A percentile compares a stretch with the other conserved stretches of the same genome.
Evolutionary conservation across 2,888 invertebrate genomes (phyloP).

Genomic region (Melieria omissa): DNA sequence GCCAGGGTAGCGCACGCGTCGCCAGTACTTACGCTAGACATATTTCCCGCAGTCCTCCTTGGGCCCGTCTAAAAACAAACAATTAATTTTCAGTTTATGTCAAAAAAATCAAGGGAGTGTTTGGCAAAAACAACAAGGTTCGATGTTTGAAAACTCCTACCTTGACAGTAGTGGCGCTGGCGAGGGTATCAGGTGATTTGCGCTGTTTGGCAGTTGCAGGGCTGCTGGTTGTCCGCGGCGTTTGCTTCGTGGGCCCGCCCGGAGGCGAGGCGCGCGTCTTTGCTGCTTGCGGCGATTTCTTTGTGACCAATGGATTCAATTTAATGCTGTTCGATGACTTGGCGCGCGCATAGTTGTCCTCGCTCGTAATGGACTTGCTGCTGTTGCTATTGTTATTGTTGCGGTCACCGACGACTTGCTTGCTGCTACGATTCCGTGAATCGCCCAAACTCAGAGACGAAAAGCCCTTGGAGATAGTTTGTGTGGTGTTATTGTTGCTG

Average conservation of each 20-base stretch:
- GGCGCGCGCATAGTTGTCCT: background rate
- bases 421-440: background rate
- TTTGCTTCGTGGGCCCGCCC: conserved; percentile 9
- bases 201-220: conserved; percentile 38
- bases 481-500: conserved; percentile 15
- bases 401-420: conserved; percentile 45
- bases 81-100: conserved; percentile 15
- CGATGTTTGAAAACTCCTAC: conserved; percentile 24
- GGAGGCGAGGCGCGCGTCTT: conserved; percentile 30
- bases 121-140: too few species aligned
- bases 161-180: conserved; percentile 37
- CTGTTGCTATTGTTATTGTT: conserved; percentile 50
- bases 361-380: conserved; percentile 38
- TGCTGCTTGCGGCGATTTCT: conserved; percentile 53
- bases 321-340: conserved; percentile 51
- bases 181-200: background rate
- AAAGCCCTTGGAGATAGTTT: conserved; percentile 51
- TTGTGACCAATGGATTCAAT: conserved; percentile 63
- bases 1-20: background rate
- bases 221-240: conserved; percentile 24
- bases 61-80: conserved; percentile 26
- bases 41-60: conserved; percentile 36
- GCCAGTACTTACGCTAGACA: background rate
- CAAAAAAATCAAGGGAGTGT: background rate
- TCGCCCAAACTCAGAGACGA: conserved; percentile 53